Evolutionary conservation across 2,888 invertebrate species (phyloP).

Genomic region (Drosophila nr. fundita): DNA sequence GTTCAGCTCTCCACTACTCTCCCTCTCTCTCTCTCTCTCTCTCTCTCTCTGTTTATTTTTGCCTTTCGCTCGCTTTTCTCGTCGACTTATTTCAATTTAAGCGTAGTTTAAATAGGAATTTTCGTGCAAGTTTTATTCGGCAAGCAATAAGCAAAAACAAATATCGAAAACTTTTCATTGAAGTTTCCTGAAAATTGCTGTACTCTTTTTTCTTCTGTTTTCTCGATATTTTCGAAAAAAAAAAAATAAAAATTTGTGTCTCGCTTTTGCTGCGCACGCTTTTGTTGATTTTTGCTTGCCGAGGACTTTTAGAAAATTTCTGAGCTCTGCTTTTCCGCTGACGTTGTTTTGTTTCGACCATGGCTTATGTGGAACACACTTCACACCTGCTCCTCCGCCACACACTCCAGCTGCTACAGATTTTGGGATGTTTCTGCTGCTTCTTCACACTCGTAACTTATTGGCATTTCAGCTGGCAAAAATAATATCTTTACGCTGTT

Average conservation of each 20-base stretch:
- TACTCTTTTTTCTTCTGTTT: slow-evolving; percentile 24
- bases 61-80: not conserved
- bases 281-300: slow-evolving; percentile 43
- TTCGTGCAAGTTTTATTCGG: slow-evolving; percentile 51
- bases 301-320: slow-evolving; percentile 56
- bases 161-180: slow-evolving; percentile 54
- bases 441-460: slow-evolving; percentile 52
- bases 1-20: slow-evolving; percentile 26
- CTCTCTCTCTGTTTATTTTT: not conserved
- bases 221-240: not conserved
- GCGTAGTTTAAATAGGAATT: slow-evolving; percentile 76
- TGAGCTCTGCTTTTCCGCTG: slow-evolving; percentile 42
- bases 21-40: not conserved
- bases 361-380: slow-evolving; percentile 25
- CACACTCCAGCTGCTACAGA: not conserved
- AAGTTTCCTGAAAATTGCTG: slow-evolving; percentile 73
- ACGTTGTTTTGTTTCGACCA: slow-evolving; percentile 49
- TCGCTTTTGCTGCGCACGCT: not conserved
- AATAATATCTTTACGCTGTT: slow-evolving; percentile 56
- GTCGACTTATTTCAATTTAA: slow-evolving; percentile 72
- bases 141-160: slow-evolving; percentile 22
- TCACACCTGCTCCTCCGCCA: not conserved
- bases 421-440: slow-evolving; percentile 24
- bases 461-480: slow-evolving; percentile 63
- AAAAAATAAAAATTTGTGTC: not conserved